These are phyloP conservation scores for Heliconius ismenius DNA, from an alignment of 2,888 invertebrate species.

Conservation along the genomic window DNA sequence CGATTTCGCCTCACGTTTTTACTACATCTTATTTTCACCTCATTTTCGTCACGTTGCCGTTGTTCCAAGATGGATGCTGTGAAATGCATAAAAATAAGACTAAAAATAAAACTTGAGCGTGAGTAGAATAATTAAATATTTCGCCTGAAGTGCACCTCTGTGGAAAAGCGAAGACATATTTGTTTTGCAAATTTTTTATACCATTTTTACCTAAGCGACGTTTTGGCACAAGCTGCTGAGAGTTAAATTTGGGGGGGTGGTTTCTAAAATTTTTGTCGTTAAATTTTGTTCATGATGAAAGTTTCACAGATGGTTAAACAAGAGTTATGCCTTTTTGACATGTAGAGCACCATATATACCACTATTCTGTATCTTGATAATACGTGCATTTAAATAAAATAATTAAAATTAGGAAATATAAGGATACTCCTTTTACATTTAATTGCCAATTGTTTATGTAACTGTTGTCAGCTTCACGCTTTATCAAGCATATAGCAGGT, in stretches of 20 bases:
- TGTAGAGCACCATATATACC: neutral
- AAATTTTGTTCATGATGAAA: constrained; percentile 17
- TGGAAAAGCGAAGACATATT: constrained; percentile 25
- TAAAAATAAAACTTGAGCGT: constrained; percentile 26
- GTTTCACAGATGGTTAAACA: neutral
- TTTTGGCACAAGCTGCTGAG: constrained; percentile 15
- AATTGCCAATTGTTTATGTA: too few relatives aligned
- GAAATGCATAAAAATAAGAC: constrained; percentile 32
- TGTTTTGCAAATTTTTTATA: constrained; percentile 15
- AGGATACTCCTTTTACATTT: too few relatives aligned
- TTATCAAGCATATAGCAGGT: too few relatives aligned
- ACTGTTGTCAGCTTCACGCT: too few relatives aligned
- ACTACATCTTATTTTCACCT: constrained; percentile 31
- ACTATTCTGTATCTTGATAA: neutral
- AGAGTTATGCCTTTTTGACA: neutral
- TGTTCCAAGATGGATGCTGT: constrained; percentile 26
- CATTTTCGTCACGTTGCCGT: constrained; percentile 29
- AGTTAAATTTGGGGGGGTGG: constrained; percentile 6
- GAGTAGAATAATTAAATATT: constrained; percentile 32
- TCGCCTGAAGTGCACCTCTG: constrained; percentile 1
- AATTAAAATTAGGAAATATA: neutral
- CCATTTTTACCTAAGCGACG: constrained; percentile 14
- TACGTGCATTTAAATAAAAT: neutral
- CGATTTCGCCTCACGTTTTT: constrained; percentile 30
- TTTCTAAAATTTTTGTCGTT: constrained; percentile 23